Base-by-base conservation (phyloP, 1,140 invertebrate genomes). In the Saccostrea echinata region DNA sequence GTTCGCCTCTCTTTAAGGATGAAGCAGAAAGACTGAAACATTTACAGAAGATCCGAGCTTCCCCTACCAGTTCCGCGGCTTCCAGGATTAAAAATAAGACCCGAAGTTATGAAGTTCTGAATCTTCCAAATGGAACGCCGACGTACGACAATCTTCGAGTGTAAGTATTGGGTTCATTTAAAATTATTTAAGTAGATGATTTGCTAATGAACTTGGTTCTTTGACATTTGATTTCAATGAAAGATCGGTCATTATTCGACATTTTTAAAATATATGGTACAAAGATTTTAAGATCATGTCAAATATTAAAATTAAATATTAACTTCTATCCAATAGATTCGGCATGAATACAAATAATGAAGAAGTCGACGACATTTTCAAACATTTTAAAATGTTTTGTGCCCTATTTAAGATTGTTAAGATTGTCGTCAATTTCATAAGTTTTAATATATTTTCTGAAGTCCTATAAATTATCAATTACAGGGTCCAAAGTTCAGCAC, bases 51-150 rank as follows among this genome's bases (percentile, higher is more conserved):
- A 76, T 76, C 68, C 68, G 68, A 4, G 68, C 68, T 12, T 84
- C 83, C 13, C 83, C 83, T 21, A 84, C 53, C 24, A 84, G 52
- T 35, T 84, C 83, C 12, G 83, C 83, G 30, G 83, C 83, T 27
- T 51, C 83, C 21, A 55, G 83, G 27, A 55, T 61, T 3, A 84
- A 61, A 61, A 84, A 33, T 35, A 84, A 18, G 13, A 61, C 18
- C 27, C 43, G 53, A 27, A 33, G n/a, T 84, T 57, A 55, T 27
- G 83, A 84, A 57, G 52, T 83, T 33, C 30, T 76, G 3, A 27
- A 33, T 76, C 12, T 33, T 76, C 27, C 11, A 30, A 30, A 76
- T 33, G 68, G 68, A 27, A 76, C 30, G 27, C 24, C 12, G 12
- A 76, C 68, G 11, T 76, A 76, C 68, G 68, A 16, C 68, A 76